Conservation (phyloP, 2,797 vertebrate species). For the Micrastur ruficollis region DNA sequence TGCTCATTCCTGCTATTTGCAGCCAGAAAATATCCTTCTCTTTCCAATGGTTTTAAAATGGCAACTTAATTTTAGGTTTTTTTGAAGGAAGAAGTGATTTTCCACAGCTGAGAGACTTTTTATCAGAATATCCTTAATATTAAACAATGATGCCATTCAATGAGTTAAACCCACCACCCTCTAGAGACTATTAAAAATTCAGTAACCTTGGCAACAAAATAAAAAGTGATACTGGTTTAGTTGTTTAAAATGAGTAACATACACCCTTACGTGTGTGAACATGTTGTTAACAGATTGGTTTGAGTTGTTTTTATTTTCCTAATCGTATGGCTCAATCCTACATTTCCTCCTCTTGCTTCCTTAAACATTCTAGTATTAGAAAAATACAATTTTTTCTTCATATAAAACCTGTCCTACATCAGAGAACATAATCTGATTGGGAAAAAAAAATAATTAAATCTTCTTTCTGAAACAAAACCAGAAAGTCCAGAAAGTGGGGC, state of each 20-base stretch:
- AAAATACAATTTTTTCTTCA: background rate
- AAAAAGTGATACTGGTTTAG: background rate
- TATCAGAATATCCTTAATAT: background rate
- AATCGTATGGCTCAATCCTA: background rate
- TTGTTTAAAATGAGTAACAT: background rate
- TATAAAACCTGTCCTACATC: background rate
- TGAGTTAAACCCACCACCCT: background rate
- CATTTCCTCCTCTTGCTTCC: background rate
- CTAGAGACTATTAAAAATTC: slow-evolving; percentile 39
- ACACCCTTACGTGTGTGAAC: background rate
- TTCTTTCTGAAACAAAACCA: background rate
- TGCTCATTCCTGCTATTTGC: background rate
- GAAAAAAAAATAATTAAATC: background rate
- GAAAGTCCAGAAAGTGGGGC: background rate
- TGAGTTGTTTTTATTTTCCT: background rate
- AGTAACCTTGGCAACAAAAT: slow-evolving; percentile 57
- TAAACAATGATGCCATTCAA: background rate
- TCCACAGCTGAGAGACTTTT: background rate
- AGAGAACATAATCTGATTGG: background rate
- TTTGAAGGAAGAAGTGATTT: background rate
- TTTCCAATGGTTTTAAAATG: background rate
- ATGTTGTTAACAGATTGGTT: slow-evolving; percentile 10
- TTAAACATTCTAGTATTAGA: background rate
- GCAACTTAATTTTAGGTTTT: background rate
- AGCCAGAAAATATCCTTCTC: background rate